Evolutionary conservation across 2,888 invertebrate species (phyloP).

Genomic region (Drosophila subquinaria): DNA sequence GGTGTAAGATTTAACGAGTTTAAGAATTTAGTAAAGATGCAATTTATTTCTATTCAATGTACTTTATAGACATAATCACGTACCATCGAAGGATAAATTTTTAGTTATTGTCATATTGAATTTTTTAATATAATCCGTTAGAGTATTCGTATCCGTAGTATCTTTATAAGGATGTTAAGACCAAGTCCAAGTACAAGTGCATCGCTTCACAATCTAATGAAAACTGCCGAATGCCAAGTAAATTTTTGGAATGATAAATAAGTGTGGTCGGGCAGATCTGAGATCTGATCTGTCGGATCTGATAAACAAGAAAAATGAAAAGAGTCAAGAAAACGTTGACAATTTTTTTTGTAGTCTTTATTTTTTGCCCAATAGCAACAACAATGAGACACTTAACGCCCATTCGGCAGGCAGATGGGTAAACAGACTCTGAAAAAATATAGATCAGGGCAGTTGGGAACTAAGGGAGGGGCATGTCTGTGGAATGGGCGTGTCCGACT

Average conservation of each 20-base stretch:
- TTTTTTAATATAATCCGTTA: conserved; percentile 5
- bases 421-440: conserved; percentile 28
- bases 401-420: conserved; percentile 67
- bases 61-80: too few relatives aligned
- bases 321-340: conserved; percentile 77
- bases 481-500: conserved; percentile 24
- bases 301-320: conserved; percentile 78
- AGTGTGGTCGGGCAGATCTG: conserved; percentile 53
- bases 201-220: conserved; percentile 69
- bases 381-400: conserved; percentile 79
- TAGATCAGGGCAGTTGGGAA: not conserved
- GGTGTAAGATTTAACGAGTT: too few relatives aligned
- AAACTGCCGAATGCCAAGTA: conserved; percentile 65
- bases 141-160: not conserved
- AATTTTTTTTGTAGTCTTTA: conserved; percentile 24
- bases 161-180: conserved; percentile 14
- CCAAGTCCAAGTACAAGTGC: conserved; percentile 53
- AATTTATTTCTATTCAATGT: too few relatives aligned
- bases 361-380: conserved; percentile 53
- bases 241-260: conserved; percentile 77
- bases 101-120: conserved; percentile 60
- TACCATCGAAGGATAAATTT: conserved; percentile 76
- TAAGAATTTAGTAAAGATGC: too few relatives aligned
- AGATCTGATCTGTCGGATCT: conserved; percentile 43
- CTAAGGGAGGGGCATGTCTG: conserved; percentile 12